These are phyloP conservation scores for Psittacula cyanocephala DNA, from an alignment of 2,113 vertebrate species.

Conservation along the genomic window DNA sequence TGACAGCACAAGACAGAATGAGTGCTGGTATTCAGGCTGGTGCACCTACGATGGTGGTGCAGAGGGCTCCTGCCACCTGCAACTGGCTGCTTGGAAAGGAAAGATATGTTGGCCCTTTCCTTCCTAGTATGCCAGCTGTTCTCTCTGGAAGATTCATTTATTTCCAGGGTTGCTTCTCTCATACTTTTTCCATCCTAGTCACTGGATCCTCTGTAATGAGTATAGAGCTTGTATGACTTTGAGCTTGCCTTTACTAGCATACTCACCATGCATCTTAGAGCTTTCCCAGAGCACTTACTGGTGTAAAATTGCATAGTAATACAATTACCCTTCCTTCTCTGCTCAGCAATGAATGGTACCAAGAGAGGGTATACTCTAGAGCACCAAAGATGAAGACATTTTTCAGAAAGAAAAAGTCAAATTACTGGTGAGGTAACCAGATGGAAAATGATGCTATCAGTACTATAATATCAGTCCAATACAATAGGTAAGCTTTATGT, in stretches of 20 bases:
- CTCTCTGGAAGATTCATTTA: neutral
- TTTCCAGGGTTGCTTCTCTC: neutral
- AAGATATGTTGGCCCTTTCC: neutral
- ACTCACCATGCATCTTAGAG: neutral
- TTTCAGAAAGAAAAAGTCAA: neutral
- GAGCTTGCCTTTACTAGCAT: neutral
- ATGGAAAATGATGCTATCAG: neutral
- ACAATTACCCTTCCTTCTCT: neutral
- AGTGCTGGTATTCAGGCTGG: neutral
- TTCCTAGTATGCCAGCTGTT: neutral
- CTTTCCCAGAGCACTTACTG: neutral
- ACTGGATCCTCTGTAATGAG: neutral
- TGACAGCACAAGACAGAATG: neutral
- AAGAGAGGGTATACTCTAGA: neutral
- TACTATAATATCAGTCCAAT: neutral
- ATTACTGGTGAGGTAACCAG: neutral
- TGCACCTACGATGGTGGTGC: neutral
- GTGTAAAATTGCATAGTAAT: neutral
- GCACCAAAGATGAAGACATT: neutral
- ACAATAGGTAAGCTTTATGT: neutral
- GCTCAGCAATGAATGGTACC: neutral
- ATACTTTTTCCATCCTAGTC: neutral
- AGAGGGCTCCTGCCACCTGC: neutral
- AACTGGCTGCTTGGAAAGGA: neutral
- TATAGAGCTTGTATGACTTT: neutral